phyloP scores from a whole-genome alignment of 2,113 vertebrate genomes.

The Globicephala melas region DNA sequence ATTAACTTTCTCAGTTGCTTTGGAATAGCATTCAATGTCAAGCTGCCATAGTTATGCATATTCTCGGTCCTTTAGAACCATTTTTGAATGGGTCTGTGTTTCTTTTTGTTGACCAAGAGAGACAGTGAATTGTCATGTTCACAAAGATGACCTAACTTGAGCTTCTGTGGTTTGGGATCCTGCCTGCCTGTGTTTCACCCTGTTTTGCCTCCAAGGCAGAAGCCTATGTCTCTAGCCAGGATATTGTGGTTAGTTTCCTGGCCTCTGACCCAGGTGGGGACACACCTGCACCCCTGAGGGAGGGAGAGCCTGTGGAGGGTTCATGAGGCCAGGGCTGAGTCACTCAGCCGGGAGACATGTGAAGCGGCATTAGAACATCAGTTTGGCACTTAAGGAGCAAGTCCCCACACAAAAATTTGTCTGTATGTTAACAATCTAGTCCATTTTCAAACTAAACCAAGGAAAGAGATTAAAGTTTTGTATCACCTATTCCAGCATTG shows the following conservation, averaged over 20 bases:
- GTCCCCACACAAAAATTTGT: constrained; percentile 31
- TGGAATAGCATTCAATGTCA: neutral
- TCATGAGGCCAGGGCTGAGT: constrained; percentile 60
- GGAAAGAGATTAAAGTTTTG: neutral
- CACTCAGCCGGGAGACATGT: constrained; percentile 41
- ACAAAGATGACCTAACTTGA: constrained; percentile 54
- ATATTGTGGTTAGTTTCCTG: constrained; percentile 77
- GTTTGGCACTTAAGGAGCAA: constrained; percentile 45
- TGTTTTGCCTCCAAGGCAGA: constrained; percentile 72
- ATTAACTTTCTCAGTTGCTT: neutral
- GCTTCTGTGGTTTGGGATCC: constrained; percentile 72
- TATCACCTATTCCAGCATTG: neutral
- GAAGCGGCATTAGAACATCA: constrained; percentile 53
- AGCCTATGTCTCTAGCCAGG: constrained; percentile 68
- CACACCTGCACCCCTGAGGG: constrained; percentile 74
- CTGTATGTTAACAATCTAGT: neutral
- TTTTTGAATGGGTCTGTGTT: constrained; percentile 48
- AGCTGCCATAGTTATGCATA: neutral
- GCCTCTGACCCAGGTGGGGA: constrained; percentile 64
- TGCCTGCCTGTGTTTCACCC: constrained; percentile 62
- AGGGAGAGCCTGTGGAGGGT: constrained; percentile 62
- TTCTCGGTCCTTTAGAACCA: neutral
- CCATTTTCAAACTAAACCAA: constrained; percentile 38
- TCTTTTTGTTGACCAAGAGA: constrained; percentile 68
- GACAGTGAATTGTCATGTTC: constrained; percentile 66